Evolutionary conservation across 2,113 vertebrate genomes (phyloP).

Genomic region (Rafetus swinhoei): DNA sequence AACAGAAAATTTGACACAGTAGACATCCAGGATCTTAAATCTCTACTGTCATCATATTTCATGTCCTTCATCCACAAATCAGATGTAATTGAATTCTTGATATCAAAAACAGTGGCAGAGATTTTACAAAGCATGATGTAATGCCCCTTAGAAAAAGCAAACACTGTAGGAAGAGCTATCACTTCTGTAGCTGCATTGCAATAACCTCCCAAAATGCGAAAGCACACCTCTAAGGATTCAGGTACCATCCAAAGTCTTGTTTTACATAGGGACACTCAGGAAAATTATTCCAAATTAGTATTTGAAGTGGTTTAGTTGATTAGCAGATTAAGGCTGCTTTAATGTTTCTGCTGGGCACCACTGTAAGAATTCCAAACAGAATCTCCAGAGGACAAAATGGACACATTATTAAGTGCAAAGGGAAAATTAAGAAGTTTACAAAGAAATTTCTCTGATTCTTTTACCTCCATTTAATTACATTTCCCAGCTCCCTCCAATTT

Average conservation of each 20-base stretch:
- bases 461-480: background rate
- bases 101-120: background rate
- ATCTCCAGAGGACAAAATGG: background rate
- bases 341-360: background rate
- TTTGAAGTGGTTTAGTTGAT: background rate
- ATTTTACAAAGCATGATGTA: background rate
- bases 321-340: background rate
- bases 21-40: background rate
- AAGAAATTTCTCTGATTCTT: no score
- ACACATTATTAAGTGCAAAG: background rate
- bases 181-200: background rate
- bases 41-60: background rate
- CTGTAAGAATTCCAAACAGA: background rate
- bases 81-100: background rate
- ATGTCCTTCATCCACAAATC: background rate
- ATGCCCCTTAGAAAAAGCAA: fast-evolving
- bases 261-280: background rate
- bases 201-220: background rate
- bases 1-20: background rate
- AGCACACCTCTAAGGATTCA: background rate
- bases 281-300: background rate
- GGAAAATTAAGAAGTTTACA: background rate
- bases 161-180: fast-evolving
- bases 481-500: background rate
- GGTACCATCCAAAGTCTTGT: background rate